Evolutionary conservation across 2,888 invertebrate genomes (phyloP), one percentile per base, ranked within the genome.

Genomic region (Gortyna flavago): DNA sequence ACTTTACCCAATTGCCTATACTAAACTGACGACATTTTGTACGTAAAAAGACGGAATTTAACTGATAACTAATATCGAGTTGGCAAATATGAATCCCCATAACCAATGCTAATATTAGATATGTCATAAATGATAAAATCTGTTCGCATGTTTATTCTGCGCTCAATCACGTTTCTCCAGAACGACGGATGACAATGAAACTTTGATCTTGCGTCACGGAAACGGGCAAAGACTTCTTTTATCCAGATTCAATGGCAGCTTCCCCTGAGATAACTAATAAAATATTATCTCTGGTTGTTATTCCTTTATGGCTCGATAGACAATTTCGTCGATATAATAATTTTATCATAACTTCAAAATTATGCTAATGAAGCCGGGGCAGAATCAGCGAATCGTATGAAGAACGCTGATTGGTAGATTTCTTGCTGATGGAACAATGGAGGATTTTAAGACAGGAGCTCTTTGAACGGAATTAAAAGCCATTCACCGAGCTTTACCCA

Each of bases 311-410:
- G 66, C 54, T 77, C 80, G 54, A 48, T 66, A 75, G 79, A 77
- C 79, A 81, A 86, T 88, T 86, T 80, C 72, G 57, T 78, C 77
- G 74, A 81, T 88, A 85, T 81, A 68, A 76, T 78, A 80, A 86
- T 87, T 80, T 83, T 88, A 81, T 78, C 86, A 79, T 77, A 86
- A 83, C 79, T 87, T 81, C 78, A 85, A 87, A 87, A 87, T 87
- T 86, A 87, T 87, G 87, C 70, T 83, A 87, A 86, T 87, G 80
- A 85, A 80, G 59, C 73, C 70, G 72, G 66, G 35, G 75, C 67
- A 75, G 66, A 87, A 78, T 83, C 85, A 83, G 75, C 71, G 83
- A 80, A 71, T 80, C 77, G 86, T 80, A 70, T 64, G 75, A 72
- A 78, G 67, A 83, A 81, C 72, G 81, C 81, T 79, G 81, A 87